phyloP scores from a whole-genome alignment of 2,888 invertebrate genomes.

The Aphidoletes aphidimyza region DNA sequence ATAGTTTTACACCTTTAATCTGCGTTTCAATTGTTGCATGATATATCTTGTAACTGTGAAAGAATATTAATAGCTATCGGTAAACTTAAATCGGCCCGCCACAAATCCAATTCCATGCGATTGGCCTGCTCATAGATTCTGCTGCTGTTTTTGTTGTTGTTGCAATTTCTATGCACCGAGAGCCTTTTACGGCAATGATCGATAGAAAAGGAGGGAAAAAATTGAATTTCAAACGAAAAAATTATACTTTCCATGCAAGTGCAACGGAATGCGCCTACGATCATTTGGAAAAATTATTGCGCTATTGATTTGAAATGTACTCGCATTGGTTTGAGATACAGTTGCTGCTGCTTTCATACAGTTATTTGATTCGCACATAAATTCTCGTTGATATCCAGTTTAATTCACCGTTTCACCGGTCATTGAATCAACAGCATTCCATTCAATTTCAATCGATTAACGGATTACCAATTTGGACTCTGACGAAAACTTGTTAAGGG shows the following conservation, averaged over 20 bases:
- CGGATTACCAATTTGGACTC: constrained; percentile 14
- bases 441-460: constrained; percentile 48
- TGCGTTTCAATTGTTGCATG: not conserved
- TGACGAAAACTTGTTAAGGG: constrained; percentile 15
- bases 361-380: constrained; percentile 15
- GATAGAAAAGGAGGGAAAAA: not conserved
- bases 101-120: not conserved
- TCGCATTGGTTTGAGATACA: not conserved
- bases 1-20: constrained; percentile 39
- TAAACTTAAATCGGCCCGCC: not conserved
- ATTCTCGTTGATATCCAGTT: constrained; percentile 3
- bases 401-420: constrained; percentile 50
- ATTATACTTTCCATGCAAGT: constrained; percentile 16
- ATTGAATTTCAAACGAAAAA: not conserved
- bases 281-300: constrained; percentile 11
- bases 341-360: not conserved
- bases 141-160: no score
- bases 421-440: constrained; percentile 34
- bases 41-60: constrained; percentile 43
- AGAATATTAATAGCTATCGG: constrained; percentile 46
- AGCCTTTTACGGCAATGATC: not conserved
- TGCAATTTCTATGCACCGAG: no score
- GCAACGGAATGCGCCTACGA: constrained; percentile 13
- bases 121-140: no score
- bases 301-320: constrained; percentile 11